Percentiles rank a stretch among this genome's conserved stretches.
Evolutionary conservation across 2,113 vertebrate genomes (phyloP).

Genomic region (Boulengeromyrus knoepffleri): DNA sequence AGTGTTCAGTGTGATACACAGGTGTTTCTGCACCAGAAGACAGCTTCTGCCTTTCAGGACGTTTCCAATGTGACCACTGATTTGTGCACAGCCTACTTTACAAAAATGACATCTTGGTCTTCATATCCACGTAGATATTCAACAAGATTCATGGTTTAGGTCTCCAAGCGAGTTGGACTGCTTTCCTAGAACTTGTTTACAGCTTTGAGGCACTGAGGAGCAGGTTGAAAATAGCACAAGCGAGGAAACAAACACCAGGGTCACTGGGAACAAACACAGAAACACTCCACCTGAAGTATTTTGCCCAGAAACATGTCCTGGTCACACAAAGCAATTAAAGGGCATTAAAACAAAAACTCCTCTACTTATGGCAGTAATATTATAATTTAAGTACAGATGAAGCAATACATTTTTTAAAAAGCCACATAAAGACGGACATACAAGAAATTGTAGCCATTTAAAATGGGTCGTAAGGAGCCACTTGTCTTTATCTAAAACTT

Average conservation of each 20-base stretch:
- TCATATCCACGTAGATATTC: neutral
- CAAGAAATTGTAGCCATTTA: neutral
- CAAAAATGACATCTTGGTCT: neutral
- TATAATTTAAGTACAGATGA: neutral
- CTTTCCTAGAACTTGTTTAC: neutral
- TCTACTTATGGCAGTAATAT: neutral
- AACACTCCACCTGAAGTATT: neutral
- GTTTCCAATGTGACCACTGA: neutral
- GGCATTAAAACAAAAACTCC: neutral
- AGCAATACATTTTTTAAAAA: neutral
- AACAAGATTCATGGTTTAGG: neutral
- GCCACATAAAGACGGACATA: neutral
- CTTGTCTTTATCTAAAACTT: neutral
- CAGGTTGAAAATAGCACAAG: neutral
- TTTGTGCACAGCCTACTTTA: neutral
- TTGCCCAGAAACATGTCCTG: neutral
- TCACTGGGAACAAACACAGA: neutral
- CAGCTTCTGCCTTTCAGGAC: neutral
- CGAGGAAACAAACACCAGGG: neutral
- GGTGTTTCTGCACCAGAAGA: neutral
- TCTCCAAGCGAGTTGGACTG: neutral
- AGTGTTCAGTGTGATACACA: neutral
- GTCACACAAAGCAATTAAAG: neutral
- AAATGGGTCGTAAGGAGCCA: neutral
- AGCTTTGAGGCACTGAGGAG: neutral